Evolutionary conservation across 2,113 vertebrate genomes (phyloP), one percentile per base, ranked within the genome.

Genomic region (Accipiter cooperii): DNA sequence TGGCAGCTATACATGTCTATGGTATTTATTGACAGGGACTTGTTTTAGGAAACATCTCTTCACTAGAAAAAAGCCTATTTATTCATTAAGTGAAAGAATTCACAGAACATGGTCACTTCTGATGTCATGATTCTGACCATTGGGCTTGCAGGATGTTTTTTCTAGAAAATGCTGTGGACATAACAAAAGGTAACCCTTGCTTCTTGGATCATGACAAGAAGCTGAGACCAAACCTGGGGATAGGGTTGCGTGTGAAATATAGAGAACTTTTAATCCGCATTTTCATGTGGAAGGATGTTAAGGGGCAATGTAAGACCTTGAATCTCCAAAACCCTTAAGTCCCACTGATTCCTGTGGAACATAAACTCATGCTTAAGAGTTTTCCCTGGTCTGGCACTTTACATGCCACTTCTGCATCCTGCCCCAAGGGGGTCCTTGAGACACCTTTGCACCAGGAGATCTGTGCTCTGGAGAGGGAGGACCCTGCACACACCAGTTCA

Each of bases 1-100:
- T 36, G 42, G 79, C 75, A 93, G 90, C 79, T 92, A 90, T 95
- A 85, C 79, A 80, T 79, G 78, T 92, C 78, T 95, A 13, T 28
- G 61, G 54, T 91, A 92, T 94, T 95, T 94, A 92, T 75, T 92
- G 79, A 63, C 55, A 86, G 64, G 29, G 24, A 40, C 55, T 71
- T 78, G 70, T 83, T 92, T 94, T 64, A 89, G 88, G 88, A 93
- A 93, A 75, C 55, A 38, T 73, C 40, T 88, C 46, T 70, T 71
- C 90, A 68, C 55, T 81, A 80, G 80, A 90, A 90, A 79, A 82
- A 83, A 66, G 78, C 36, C 36, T 82, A 40, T 80, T 83, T 94
- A 64, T 93, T 77, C 14, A 60, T 24, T 66, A 89, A 81, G 34
- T 55, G 70, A 64, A 55, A 71, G 61, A 42, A 70, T 71, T 65